phyloP scores from a whole-genome alignment of 2,888 invertebrate species.

The Caenorhabditis uteleia region DNA sequence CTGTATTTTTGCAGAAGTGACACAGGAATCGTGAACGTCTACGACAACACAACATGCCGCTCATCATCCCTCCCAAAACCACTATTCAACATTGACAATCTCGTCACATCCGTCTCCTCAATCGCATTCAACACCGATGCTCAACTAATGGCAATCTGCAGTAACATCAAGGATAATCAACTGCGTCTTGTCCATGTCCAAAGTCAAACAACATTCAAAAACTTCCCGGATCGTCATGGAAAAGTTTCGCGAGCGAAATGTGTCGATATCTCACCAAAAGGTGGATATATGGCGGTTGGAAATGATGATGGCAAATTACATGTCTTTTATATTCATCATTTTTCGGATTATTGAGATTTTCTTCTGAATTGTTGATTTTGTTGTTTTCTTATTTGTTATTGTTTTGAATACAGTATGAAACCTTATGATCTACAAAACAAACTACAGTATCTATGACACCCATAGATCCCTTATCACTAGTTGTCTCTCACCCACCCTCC shows the following conservation, averaged over 20 bases:
- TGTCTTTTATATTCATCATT: slow-evolving; percentile 42
- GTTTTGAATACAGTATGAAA: too few species aligned
- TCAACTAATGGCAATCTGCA: slow-evolving; percentile 37
- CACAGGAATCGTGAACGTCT: slow-evolving; percentile 49
- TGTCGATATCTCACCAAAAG: slow-evolving; percentile 43
- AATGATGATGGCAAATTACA: slow-evolving; percentile 36
- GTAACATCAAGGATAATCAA: slow-evolving; percentile 41
- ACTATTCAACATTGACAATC: slow-evolving; percentile 29
- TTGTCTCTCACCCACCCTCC: too few species aligned
- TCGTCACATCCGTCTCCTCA: slow-evolving; percentile 34
- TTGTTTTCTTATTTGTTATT: too few species aligned
- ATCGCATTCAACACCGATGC: slow-evolving; percentile 40
- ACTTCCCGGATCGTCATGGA: slow-evolving; percentile 42
- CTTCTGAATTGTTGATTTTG: too few species aligned
- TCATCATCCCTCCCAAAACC: slow-evolving; percentile 23
- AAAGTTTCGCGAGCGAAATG: slow-evolving; percentile 31
- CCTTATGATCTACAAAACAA: too few species aligned
- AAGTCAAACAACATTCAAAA: slow-evolving; percentile 44
- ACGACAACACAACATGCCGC: slow-evolving; percentile 23
- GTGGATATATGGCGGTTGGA: slow-evolving; percentile 46
- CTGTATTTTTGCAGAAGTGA: slow-evolving; percentile 32
- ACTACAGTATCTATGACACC: too few species aligned
- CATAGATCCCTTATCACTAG: too few species aligned
- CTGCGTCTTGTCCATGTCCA: slow-evolving; percentile 39
- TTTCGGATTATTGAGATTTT: slow-evolving; percentile 37